Conservation (phyloP, 2,113 vertebrate species). For the Epinephelus cyanopodus region DNA sequence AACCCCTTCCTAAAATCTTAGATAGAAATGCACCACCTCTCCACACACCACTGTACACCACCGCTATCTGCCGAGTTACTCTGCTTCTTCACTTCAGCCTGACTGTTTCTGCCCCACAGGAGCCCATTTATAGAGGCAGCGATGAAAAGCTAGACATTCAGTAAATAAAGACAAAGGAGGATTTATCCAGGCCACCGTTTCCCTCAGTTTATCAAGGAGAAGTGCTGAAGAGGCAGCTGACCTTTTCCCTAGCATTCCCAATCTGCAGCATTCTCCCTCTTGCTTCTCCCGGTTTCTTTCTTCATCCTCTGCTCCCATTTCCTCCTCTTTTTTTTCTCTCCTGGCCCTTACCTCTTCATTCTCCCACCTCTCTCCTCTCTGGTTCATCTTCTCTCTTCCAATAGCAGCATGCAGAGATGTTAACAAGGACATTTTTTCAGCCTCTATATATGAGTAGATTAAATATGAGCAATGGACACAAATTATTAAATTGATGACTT, state of each 20-base stretch:
- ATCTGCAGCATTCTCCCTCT: slow-evolving; percentile 30
- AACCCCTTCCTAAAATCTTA: neutral
- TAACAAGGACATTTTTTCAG: slow-evolving; percentile 9
- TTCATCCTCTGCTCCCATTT: slow-evolving; percentile 28
- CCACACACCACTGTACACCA: neutral
- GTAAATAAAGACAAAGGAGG: slow-evolving; percentile 60
- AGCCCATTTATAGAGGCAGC: slow-evolving; percentile 50
- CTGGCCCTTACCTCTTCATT: slow-evolving; percentile 9
- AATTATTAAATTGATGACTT: neutral
- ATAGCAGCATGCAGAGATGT: neutral
- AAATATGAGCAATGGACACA: slow-evolving; percentile 1
- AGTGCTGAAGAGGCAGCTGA: slow-evolving; percentile 69
- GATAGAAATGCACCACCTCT: neutral
- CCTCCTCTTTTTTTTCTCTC: neutral
- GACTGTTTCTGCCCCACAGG: slow-evolving; percentile 24
- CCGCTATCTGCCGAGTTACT: neutral
- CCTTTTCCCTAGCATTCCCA: slow-evolving; percentile 67
- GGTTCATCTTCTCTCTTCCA: neutral
- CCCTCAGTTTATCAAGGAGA: slow-evolving; percentile 57
- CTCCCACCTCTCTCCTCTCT: neutral
- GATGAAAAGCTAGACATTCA: slow-evolving; percentile 47
- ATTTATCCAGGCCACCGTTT: slow-evolving; percentile 65
- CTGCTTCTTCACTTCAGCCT: slow-evolving; percentile 3
- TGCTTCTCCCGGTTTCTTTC: neutral
- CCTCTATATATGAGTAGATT: neutral